These are phyloP conservation scores for Sus scrofa DNA, from an alignment of 2,113 vertebrate species.

Conservation along the genomic window DNA sequence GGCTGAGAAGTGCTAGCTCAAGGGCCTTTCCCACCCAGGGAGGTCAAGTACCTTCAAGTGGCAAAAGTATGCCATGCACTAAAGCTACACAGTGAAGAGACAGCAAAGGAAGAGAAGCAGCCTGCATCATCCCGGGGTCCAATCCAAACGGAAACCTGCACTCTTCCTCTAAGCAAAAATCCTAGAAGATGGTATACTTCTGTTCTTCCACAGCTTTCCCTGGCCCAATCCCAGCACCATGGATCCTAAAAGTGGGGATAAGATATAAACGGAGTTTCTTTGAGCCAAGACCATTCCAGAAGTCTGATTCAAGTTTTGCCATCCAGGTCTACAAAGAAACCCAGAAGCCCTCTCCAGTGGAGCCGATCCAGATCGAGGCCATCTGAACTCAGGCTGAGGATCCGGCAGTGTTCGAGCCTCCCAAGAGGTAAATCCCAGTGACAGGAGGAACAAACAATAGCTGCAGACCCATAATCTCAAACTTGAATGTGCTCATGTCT, in stretches of 20 bases:
- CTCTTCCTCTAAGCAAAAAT: conserved; percentile 88
- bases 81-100: conserved; percentile 91
- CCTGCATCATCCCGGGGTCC: conserved; percentile 89
- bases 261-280: conserved; percentile 92
- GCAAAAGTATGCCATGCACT: conserved; percentile 91
- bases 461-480: conserved; percentile 91
- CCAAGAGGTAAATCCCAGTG: conserved; percentile 89
- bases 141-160: conserved; percentile 89
- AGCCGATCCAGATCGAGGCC: conserved; percentile 87
- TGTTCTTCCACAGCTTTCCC: conserved; percentile 85
- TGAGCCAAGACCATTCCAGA: conserved; percentile 91
- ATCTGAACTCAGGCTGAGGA: conserved; percentile 89
- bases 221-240: conserved; percentile 83
- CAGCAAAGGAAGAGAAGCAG: conserved; percentile 86
- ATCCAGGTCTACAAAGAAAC: conserved; percentile 92
- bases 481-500: conserved; percentile 91
- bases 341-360: conserved; percentile 92
- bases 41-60: conserved; percentile 90
- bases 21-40: conserved; percentile 91
- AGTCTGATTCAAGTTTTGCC: conserved; percentile 92
- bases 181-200: conserved; percentile 91
- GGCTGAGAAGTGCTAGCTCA: conserved; percentile 91
- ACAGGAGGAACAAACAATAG: conserved; percentile 86
- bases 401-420: conserved; percentile 88
- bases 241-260: conserved; percentile 86